Conservation (phyloP, 2,797 vertebrate genomes). For the Syncerus caffer region DNA sequence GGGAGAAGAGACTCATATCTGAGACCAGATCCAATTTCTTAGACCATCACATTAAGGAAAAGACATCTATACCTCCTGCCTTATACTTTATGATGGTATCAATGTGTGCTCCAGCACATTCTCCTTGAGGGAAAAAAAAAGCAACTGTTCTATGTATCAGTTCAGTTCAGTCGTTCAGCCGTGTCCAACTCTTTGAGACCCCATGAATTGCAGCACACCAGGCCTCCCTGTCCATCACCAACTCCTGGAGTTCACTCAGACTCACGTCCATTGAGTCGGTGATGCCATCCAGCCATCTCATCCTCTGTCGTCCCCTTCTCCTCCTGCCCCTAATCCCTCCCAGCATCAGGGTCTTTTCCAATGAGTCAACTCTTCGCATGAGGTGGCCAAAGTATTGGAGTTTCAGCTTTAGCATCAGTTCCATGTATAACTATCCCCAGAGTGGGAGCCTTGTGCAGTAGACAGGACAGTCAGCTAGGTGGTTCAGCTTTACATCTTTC, state of each 20-base stretch:
- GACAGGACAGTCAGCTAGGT: not conserved
- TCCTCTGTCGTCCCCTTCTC: too few relatives aligned
- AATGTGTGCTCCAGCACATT: not conserved
- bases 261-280: too few relatives aligned
- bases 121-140: not conserved
- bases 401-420: not conserved
- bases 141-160: not conserved
- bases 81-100: not conserved
- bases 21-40: not conserved
- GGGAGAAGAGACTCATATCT: not conserved
- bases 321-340: too few relatives aligned
- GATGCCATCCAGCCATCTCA: too few relatives aligned
- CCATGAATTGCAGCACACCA: too few relatives aligned
- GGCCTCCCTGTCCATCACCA: too few relatives aligned
- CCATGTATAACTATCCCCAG: not conserved
- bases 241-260: too few relatives aligned
- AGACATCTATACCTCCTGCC: not conserved
- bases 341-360: too few relatives aligned
- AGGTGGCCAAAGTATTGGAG: too few relatives aligned
- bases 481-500: not conserved
- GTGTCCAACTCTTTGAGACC: fast-evolving
- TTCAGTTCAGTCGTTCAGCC: too few relatives aligned
- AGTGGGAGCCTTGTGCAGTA: not conserved
- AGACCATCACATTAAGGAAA: not conserved
- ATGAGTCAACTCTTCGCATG: too few relatives aligned